These are phyloP conservation scores for Amphiduros pacificus DNA, from an alignment of 2,888 invertebrate species.

Conservation along the genomic window DNA sequence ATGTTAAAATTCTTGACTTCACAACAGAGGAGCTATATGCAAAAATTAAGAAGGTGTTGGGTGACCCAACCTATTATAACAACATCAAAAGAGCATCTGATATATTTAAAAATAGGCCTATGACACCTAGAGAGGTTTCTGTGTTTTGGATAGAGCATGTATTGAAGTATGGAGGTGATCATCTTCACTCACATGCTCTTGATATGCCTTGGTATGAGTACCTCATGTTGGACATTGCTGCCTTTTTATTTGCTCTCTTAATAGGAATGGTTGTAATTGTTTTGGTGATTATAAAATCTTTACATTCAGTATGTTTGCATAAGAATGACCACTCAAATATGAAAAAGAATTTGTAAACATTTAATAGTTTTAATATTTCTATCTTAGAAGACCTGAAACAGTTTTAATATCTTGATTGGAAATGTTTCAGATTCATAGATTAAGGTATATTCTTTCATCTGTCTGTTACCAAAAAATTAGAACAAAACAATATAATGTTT, in stretches of 20 bases:
- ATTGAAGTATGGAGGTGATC: constrained; percentile 36
- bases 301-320: too few relatives aligned
- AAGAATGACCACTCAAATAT: too few relatives aligned
- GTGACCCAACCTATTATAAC: constrained; percentile 23
- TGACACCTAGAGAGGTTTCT: constrained; percentile 32
- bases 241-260: background rate
- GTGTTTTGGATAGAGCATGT: constrained; percentile 43
- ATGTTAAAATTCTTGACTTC: constrained; percentile 7
- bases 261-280: too few relatives aligned
- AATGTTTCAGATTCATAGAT: too few relatives aligned
- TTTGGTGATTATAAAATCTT: too few relatives aligned
- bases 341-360: too few relatives aligned
- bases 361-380: too few relatives aligned
- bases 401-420: too few relatives aligned
- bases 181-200: constrained; percentile 33
- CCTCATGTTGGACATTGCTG: constrained; percentile 31
- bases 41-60: constrained; percentile 25
- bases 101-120: constrained; percentile 23
- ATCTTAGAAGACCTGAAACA: too few relatives aligned
- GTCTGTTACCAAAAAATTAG: too few relatives aligned
- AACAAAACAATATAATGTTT: too few relatives aligned
- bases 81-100: constrained; percentile 29
- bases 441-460: too few relatives aligned
- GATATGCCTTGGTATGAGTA: constrained; percentile 38
- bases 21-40: constrained; percentile 23